Evolutionary conservation across 1,140 invertebrate species (phyloP).

Genomic region (Leucophenga varia): DNA sequence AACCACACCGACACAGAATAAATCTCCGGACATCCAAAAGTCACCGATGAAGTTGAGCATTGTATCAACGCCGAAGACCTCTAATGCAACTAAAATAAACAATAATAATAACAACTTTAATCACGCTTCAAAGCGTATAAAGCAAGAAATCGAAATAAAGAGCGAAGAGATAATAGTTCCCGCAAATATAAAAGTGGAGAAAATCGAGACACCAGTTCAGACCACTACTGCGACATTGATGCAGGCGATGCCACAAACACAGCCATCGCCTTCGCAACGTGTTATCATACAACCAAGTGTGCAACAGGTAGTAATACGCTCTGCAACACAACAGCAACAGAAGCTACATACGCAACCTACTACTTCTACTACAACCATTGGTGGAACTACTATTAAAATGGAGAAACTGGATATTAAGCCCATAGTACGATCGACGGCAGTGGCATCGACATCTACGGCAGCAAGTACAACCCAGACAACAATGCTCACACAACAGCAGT

Average conservation of each 20-base stretch:
- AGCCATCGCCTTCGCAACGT: constrained; percentile 21
- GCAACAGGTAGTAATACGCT: constrained; percentile 12
- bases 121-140: constrained; percentile 46
- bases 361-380: constrained; percentile 31
- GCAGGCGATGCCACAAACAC: constrained; percentile 7
- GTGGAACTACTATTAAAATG: constrained; percentile 48
- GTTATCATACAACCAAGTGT: constrained; percentile 36
- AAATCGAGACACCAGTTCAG: constrained; percentile 30
- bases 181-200: constrained; percentile 46
- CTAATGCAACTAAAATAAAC: constrained; percentile 13
- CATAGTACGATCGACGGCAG: constrained; percentile 23
- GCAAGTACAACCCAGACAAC: constrained; percentile 27
- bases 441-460: constrained; percentile 13
- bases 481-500: constrained; percentile 40
- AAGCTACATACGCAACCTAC: background rate
- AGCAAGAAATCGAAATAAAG: constrained; percentile 52
- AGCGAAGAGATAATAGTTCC: constrained; percentile 51
- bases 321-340: background rate
- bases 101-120: constrained; percentile 45
- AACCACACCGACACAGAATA: constrained; percentile 13
- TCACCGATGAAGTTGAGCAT: constrained; percentile 22
- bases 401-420: constrained; percentile 52
- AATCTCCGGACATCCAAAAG: constrained; percentile 13
- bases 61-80: constrained; percentile 15
- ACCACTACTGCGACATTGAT: constrained; percentile 11